Percentiles rank a stretch among this genome's conserved stretches.
These are phyloP conservation scores for Lethocerus indicus DNA, from an alignment of 1,140 invertebrate genomes.

Conservation along the genomic window DNA sequence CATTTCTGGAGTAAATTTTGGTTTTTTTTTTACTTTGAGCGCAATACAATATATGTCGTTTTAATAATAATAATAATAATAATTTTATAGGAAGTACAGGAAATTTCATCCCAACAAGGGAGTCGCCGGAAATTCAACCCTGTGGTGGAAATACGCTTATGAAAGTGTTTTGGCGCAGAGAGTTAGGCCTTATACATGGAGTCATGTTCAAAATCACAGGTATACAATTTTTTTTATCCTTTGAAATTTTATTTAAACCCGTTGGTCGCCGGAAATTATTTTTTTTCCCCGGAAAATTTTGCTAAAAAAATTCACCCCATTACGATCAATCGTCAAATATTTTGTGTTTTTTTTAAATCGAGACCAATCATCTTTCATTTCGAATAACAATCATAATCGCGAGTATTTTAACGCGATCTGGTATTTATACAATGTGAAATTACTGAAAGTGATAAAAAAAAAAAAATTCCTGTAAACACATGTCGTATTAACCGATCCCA, in stretches of 20 bases:
- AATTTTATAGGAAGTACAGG: slow-evolving; percentile 31
- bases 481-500: too few relatives aligned
- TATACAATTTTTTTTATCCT: slow-evolving; percentile 15
- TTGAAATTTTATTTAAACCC: not conserved
- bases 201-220: slow-evolving; percentile 46
- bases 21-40: not conserved
- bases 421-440: too few relatives aligned
- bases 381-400: too few relatives aligned
- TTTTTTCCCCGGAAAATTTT: too few relatives aligned
- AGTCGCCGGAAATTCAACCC: slow-evolving; percentile 25
- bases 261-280: too few relatives aligned
- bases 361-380: too few relatives aligned
- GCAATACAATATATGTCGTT: not conserved
- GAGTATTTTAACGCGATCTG: too few relatives aligned
- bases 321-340: too few relatives aligned
- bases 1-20: not conserved
- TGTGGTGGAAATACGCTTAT: slow-evolving; percentile 67
- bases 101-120: slow-evolving; percentile 29
- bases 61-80: not conserved
- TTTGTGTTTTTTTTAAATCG: too few relatives aligned
- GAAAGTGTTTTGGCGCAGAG: slow-evolving; percentile 51
- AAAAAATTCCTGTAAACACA: too few relatives aligned
- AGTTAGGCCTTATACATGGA: slow-evolving; percentile 55
- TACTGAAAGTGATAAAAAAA: too few relatives aligned
- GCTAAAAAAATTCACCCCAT: too few relatives aligned